A percentile compares a stretch with the other conserved stretches of the same genome.
These are phyloP conservation scores for Mylabris sibirica DNA, from an alignment of 2,888 invertebrate species.

Conservation along the genomic window DNA sequence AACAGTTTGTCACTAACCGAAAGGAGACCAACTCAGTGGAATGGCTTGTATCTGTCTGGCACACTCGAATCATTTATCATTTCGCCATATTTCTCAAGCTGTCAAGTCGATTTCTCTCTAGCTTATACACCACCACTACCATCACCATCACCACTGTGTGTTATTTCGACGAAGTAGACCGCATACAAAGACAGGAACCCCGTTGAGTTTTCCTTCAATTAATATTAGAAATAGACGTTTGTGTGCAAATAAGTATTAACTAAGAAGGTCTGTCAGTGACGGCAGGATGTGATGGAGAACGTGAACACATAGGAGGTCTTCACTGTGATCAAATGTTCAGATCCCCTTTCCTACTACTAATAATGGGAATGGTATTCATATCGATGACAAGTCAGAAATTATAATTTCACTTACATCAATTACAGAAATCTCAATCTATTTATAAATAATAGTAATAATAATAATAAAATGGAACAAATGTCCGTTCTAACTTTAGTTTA, in stretches of 20 bases:
- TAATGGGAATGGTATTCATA: conserved; percentile 2
- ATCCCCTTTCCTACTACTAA: background rate
- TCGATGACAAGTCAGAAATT: conserved; percentile 3
- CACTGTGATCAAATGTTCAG: background rate
- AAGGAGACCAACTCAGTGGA: conserved; percentile 54
- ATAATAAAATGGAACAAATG: background rate
- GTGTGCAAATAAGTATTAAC: conserved; percentile 45
- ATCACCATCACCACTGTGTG: conserved; percentile 1
- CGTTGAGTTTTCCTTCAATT: conserved; percentile 44
- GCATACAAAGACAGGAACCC: conserved; percentile 41
- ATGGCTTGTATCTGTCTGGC: conserved; percentile 57
- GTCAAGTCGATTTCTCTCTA: conserved; percentile 42
- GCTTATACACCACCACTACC: conserved; percentile 4
- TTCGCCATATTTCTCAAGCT: conserved; percentile 55
- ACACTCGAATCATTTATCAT: conserved; percentile 58
- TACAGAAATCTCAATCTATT: background rate
- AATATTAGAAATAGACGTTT: conserved; percentile 46
- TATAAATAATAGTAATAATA: background rate
- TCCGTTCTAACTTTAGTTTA: background rate
- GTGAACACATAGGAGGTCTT: background rate
- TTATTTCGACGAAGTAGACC: conserved; percentile 30
- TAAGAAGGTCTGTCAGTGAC: conserved; percentile 42
- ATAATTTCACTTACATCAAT: conserved; percentile 1
- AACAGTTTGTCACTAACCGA: conserved; percentile 57
- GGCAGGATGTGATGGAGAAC: background rate